These are phyloP conservation scores for Clarias pachynema DNA, from an alignment of 2,797 vertebrate genomes.

Conservation along the genomic window DNA sequence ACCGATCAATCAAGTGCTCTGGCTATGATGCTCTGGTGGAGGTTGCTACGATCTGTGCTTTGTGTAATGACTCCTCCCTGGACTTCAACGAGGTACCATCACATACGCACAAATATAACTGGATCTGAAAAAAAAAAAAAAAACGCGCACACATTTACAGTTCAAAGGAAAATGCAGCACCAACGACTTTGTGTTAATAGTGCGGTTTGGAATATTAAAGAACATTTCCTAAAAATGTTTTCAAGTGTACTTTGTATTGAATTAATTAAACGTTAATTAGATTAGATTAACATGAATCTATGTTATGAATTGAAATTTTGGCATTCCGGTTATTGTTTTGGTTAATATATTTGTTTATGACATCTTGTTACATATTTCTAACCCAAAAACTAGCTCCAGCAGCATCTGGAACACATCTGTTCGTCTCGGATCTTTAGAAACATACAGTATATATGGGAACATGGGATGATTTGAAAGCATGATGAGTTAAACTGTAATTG, in stretches of 20 bases:
- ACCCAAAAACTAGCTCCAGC: neutral
- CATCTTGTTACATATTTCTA: neutral
- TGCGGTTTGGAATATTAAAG: neutral
- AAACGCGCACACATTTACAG: neutral
- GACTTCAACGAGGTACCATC: conserved; percentile 91
- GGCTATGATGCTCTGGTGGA: conserved; percentile 90
- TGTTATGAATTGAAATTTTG: neutral
- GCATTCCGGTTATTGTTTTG: neutral
- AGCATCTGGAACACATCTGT: neutral
- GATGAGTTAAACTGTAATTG: neutral
- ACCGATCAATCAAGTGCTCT: conserved; percentile 81
- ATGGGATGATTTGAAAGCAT: neutral
- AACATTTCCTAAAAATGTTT: neutral
- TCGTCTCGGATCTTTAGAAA: neutral
- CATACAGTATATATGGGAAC: neutral
- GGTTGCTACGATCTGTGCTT: conserved; percentile 93
- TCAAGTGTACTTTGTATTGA: neutral
- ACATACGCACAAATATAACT: neutral
- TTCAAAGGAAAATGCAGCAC: neutral
- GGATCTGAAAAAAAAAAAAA: neutral
- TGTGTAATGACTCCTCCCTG: conserved; percentile 97
- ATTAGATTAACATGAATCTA: too few species aligned
- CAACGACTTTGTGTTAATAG: neutral
- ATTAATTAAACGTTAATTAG: too few species aligned
- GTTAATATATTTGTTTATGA: neutral